A percentile compares a stretch with the other conserved stretches of the same genome.
Conservation (phyloP, 1,140 invertebrate species). For the Pogonomyrmex californicus region DNA sequence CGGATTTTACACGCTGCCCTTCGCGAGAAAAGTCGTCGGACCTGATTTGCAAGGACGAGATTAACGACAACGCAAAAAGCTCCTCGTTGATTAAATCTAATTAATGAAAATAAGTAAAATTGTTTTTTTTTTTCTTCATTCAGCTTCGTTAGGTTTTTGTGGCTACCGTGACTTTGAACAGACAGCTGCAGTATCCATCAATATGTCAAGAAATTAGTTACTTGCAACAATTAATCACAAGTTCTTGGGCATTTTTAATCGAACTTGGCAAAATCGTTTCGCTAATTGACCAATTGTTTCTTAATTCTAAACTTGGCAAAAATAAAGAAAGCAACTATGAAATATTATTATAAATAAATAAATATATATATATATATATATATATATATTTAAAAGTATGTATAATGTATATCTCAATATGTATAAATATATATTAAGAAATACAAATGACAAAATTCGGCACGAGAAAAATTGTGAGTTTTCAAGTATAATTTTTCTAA, state of each 20-base stretch:
- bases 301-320: slow-evolving; percentile 1
- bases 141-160: background rate
- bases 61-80: background rate
- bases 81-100: background rate
- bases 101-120: background rate
- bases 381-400: too few species aligned
- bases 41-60: background rate
- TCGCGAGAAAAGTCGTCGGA: background rate
- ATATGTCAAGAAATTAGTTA: background rate
- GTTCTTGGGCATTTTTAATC: background rate
- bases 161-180: background rate
- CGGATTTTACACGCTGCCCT: background rate
- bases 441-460: background rate
- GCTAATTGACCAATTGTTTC: background rate
- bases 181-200: background rate
- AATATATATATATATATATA: too few species aligned
- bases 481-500: background rate
- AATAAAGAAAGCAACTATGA: background rate
- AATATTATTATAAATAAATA: background rate
- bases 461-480: background rate
- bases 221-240: background rate
- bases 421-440: too few species aligned
- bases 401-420: background rate
- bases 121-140: background rate
- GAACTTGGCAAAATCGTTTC: background rate